Percentiles rank a stretch among this genome's conserved stretches.
Conservation (phyloP, 2,113 vertebrate species). For the Bubo scandiacus region DNA sequence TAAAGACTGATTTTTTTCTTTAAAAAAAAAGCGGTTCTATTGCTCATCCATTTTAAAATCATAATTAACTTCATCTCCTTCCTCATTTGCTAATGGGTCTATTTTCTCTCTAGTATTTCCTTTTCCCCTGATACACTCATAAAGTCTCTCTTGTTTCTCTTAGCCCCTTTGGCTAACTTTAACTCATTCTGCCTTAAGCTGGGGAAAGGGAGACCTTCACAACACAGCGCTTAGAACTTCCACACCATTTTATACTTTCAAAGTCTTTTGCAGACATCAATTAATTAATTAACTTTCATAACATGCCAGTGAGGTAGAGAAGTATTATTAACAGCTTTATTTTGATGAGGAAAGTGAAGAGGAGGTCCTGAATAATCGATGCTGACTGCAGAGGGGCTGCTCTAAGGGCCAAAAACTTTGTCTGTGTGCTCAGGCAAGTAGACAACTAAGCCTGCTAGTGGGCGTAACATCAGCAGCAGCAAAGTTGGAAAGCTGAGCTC, state of each 20-base stretch:
- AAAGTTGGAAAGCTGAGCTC: not conserved
- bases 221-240: not conserved
- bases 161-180: constrained; percentile 44
- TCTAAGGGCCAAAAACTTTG: not conserved
- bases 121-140: constrained; percentile 44
- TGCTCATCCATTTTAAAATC: constrained; percentile 71
- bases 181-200: constrained; percentile 40
- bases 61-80: constrained; percentile 76
- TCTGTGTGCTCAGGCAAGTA: not conserved
- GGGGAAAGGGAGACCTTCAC: not conserved
- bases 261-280: constrained; percentile 25
- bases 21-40: constrained; percentile 45
- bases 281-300: constrained; percentile 41
- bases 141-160: constrained; percentile 31
- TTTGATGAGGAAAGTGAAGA: constrained; percentile 15
- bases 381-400: not conserved
- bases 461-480: not conserved
- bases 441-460: not conserved
- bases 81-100: constrained; percentile 70
- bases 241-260: not conserved
- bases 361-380: not conserved
- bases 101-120: constrained; percentile 58
- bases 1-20: constrained; percentile 37
- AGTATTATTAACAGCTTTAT: constrained; percentile 14
- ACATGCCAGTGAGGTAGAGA: not conserved